phyloP scores from a whole-genome alignment of 2,888 invertebrate genomes.

The Sarcophaga caerulescens region DNA sequence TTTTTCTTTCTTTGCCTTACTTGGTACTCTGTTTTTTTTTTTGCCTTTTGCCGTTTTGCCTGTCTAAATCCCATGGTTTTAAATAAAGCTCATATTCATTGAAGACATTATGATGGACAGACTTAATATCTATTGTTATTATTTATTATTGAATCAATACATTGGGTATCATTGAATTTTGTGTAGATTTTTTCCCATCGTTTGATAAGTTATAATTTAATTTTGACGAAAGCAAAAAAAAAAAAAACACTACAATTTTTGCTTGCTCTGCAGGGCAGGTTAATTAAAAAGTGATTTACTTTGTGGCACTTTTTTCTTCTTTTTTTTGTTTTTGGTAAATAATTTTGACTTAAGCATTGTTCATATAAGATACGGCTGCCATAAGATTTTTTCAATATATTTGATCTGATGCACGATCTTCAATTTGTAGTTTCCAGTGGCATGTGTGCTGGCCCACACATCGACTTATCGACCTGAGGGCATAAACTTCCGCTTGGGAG shows the following conservation, averaged over 20 bases:
- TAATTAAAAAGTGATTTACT: constrained; percentile 66
- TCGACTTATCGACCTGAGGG: too few species aligned
- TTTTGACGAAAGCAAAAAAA: neutral
- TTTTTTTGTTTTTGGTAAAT: constrained; percentile 10
- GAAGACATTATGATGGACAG: constrained; percentile 5
- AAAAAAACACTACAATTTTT: neutral
- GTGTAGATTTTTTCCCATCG: constrained; percentile 56
- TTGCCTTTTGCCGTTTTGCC: neutral
- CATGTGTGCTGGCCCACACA: too few species aligned
- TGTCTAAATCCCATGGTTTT: neutral
- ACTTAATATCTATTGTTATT: neutral
- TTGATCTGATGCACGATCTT: too few species aligned
- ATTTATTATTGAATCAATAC: constrained; percentile 11
- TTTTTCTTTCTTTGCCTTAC: constrained; percentile 28
- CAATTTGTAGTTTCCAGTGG: too few species aligned
- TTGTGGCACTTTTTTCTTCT: constrained; percentile 20
- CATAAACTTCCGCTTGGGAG: too few species aligned
- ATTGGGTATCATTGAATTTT: constrained; percentile 37
- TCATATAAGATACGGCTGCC: too few species aligned
- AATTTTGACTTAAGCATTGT: neutral
- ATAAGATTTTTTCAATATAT: too few species aligned
- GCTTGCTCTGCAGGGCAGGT: constrained; percentile 41
- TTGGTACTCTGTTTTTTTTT: constrained; percentile 39
- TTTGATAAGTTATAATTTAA: constrained; percentile 58
- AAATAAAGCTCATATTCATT: constrained; percentile 50